A percentile compares a stretch with the other conserved stretches of the same genome.
phyloP scores from a whole-genome alignment of 2,797 vertebrate genomes.

The Enteromius afrohamiltoni region DNA sequence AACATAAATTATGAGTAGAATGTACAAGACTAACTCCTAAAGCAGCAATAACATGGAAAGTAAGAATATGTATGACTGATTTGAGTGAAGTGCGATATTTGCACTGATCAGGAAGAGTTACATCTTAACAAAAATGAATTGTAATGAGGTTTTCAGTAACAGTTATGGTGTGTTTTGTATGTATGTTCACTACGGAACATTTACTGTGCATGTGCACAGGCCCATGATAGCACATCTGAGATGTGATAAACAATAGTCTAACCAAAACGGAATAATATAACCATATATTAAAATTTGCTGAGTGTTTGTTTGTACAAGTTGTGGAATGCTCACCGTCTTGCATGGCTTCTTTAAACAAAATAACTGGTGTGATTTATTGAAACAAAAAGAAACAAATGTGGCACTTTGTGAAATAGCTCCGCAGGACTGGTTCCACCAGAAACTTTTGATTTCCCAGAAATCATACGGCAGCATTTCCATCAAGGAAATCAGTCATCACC shows the following conservation, averaged over 20 bases:
- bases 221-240: background rate
- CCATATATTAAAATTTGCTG: background rate
- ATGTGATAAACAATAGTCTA: background rate
- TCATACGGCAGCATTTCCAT: background rate
- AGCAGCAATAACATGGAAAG: background rate
- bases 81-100: background rate
- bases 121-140: background rate
- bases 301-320: background rate
- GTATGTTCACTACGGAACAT: background rate
- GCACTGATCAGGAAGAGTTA: background rate
- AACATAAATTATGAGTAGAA: background rate
- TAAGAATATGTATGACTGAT: background rate
- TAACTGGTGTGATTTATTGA: background rate
- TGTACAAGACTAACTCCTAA: background rate
- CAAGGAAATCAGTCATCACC: background rate
- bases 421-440: conserved; percentile 6
- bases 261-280: background rate
- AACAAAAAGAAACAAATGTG: background rate
- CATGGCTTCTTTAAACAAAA: background rate
- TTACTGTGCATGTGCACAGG: background rate
- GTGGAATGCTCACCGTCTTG: background rate
- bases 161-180: background rate
- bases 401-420: background rate
- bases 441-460: conserved; percentile 16
- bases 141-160: too few relatives aligned